Conservation (phyloP, 2,113 vertebrate species). For the Acanthisitta chloris region DNA sequence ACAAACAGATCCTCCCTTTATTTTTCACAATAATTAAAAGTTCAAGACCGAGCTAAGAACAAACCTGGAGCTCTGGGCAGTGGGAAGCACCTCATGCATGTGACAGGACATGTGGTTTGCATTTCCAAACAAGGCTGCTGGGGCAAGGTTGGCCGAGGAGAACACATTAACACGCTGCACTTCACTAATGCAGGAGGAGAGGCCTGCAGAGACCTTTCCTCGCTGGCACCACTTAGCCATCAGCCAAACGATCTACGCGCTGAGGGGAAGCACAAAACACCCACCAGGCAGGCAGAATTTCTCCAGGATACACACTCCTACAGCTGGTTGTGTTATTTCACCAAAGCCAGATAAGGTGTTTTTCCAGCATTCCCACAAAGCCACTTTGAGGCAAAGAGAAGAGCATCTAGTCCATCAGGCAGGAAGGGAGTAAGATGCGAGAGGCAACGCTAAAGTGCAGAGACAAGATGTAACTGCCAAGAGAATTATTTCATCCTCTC, state of each 20-base stretch:
- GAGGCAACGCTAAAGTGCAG: not conserved
- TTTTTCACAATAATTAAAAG: not conserved
- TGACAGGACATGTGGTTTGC: not conserved
- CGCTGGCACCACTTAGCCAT: not conserved
- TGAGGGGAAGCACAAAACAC: not conserved
- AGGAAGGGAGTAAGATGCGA: not conserved
- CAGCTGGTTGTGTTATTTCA: not conserved
- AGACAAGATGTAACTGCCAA: slow-evolving; percentile 11
- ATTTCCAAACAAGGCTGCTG: not conserved
- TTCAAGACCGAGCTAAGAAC: not conserved
- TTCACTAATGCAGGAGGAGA: not conserved
- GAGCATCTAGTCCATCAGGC: not conserved
- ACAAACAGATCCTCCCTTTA: slow-evolving; percentile 28
- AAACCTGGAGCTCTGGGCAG: not conserved
- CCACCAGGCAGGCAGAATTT: not conserved
- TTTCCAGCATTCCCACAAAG: slow-evolving; percentile 1
- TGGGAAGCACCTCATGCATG: not conserved
- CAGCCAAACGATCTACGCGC: not conserved
- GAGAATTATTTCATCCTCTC: slow-evolving; percentile 22
- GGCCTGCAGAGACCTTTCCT: not conserved
- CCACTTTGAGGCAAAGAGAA: not conserved
- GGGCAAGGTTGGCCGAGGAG: not conserved
- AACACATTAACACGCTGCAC: not conserved
- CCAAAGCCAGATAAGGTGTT: not conserved
- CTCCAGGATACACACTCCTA: not conserved